Evolutionary conservation across 2,888 invertebrate genomes (phyloP).

Genomic region (Zaprionus bogoriensis): DNA sequence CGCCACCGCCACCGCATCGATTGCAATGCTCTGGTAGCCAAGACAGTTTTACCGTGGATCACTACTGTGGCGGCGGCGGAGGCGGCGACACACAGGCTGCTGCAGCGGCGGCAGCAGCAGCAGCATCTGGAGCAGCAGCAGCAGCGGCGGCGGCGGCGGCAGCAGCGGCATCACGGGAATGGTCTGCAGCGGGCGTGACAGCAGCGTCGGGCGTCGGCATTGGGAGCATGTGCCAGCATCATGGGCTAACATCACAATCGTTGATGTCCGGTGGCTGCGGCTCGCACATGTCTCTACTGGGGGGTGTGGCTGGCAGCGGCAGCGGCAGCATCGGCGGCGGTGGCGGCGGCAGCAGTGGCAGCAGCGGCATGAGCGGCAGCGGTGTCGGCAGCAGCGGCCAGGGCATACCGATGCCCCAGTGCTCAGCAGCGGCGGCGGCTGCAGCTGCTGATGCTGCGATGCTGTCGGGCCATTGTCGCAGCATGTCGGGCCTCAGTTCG

Average conservation of each 20-base stretch:
- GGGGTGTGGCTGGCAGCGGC: slow-evolving; percentile 69
- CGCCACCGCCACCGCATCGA: slow-evolving; percentile 83
- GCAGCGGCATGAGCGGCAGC: slow-evolving; percentile 77
- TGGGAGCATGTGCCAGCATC: slow-evolving; percentile 75
- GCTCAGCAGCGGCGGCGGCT: slow-evolving; percentile 28
- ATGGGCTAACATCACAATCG: slow-evolving; percentile 80
- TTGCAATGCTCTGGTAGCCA: slow-evolving; percentile 84
- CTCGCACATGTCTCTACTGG: slow-evolving; percentile 78
- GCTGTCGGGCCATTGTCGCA: slow-evolving; percentile 73
- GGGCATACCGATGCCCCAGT: slow-evolving; percentile 43
- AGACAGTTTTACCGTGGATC: slow-evolving; percentile 84
- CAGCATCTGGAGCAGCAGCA: slow-evolving; percentile 41
- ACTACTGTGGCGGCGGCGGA: slow-evolving; percentile 82
- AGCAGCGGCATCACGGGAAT: slow-evolving; percentile 65
- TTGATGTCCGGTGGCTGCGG: slow-evolving; percentile 82
- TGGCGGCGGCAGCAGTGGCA: slow-evolving; percentile 56
- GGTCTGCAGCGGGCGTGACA: slow-evolving; percentile 73
- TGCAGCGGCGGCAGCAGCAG: slow-evolving; percentile 57
- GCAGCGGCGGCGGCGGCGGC: slow-evolving; percentile 57
- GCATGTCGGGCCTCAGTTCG: slow-evolving; percentile 80
- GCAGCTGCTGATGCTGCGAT: slow-evolving; percentile 57
- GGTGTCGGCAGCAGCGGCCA: slow-evolving; percentile 73
- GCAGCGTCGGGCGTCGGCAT: slow-evolving; percentile 71
- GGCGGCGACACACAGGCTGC: slow-evolving; percentile 71
- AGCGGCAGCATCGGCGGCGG: slow-evolving; percentile 64